Base-by-base conservation (phyloP, 2,113 vertebrate species). In the Irena cyanogastra region DNA sequence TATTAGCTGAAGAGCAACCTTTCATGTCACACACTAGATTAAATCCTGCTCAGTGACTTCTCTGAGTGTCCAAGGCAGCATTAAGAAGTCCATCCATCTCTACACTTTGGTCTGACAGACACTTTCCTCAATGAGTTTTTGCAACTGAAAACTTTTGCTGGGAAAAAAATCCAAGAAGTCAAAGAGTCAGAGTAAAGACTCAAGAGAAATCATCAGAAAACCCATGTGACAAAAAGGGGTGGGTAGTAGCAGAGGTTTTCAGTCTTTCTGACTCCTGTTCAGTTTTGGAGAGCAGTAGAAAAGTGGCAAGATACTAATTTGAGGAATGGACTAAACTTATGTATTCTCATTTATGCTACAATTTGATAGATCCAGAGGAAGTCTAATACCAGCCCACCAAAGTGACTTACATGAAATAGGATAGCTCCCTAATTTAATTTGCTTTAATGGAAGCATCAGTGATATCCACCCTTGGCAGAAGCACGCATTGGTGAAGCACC, bases 41-140 rank as follows among this genome's bases (percentile, higher is more conserved):
- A 97, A 91, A 83, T 83, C 47, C 80, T 83, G 60, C n/a, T 59
- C 77, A 79, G 59, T 92, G 83, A 83, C 57, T 94, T 76, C 45
- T 76, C 57, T 61, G 66, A 82, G 49, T 49, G 74, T 56, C 69
- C 61, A 49, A 52, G 61, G 72, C 31, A 72, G 69, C 23, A 60
- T 71, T 84, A 94, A 89, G 70, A 90, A 94, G 39, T 77, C 41
- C 57, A 37, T 49, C 65, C 4, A 0, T 44, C 74, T 93, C 69
- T 52, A 20, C 6, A 9, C 28, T 78, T 84, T 8, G 56, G 56
- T 68, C 68, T 95, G 87, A 81, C 76, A 93, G 91, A 77, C 77
- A 76, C 33, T 90, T 72, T 16, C 22, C n/a, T 63, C 94, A 61
- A 81, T 57, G 74, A 94, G 66, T 68, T 94, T 89, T 85, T 87